Percentiles rank a stretch among this genome's conserved stretches.
phyloP scores from a whole-genome alignment of 2,113 vertebrate species.

The Mohoua ochrocephala region DNA sequence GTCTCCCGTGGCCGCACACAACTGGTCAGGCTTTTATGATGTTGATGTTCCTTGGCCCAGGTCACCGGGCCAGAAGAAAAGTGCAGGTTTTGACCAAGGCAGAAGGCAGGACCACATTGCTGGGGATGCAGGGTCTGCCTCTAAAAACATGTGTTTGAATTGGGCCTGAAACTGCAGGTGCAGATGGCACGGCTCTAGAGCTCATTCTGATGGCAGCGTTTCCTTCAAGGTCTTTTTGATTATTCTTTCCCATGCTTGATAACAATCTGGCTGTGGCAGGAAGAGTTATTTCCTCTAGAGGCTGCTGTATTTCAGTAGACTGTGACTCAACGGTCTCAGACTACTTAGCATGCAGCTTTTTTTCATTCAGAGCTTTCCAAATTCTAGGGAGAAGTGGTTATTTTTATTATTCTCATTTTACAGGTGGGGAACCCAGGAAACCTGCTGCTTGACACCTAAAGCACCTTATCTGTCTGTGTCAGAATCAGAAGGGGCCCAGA shows the following conservation, averaged over 20 bases:
- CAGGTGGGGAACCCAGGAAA: not conserved
- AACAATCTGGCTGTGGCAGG: not conserved
- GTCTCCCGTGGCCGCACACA: fast-evolving
- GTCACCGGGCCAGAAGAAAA: not conserved
- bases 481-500: not conserved
- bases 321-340: not conserved
- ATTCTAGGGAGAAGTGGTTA: not conserved
- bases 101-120: not conserved
- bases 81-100: not conserved
- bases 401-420: not conserved
- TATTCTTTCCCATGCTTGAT: not conserved
- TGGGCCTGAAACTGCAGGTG: not conserved
- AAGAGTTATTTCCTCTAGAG: not conserved
- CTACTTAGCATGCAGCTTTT: not conserved
- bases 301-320: not conserved
- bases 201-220: not conserved
- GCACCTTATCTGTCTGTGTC: not conserved
- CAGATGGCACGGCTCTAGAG: not conserved
- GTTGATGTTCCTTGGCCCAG: not conserved
- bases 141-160: not conserved
- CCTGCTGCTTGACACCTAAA: not conserved
- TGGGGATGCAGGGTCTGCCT: not conserved
- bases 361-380: not conserved
- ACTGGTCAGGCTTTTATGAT: not conserved
- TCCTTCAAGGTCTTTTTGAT: not conserved